Base-by-base conservation (phyloP, 1,140 invertebrate genomes). In the Drosophila pandora region DNA sequence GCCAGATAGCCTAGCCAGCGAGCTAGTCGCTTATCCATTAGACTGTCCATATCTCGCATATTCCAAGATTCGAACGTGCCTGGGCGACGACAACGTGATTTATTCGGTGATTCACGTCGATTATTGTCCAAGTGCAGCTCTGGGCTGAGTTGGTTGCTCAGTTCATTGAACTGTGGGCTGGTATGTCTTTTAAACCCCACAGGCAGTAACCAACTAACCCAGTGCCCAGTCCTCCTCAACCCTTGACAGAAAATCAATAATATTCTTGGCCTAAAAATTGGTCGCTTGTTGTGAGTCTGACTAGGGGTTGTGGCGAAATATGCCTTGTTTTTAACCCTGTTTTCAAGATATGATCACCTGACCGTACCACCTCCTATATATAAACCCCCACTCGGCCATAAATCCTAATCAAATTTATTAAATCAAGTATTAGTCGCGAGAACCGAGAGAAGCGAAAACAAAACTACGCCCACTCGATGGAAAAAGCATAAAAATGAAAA, bases 371-470 rank as follows among this genome's bases (percentile, higher is more conserved):
- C 21, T 2, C 17, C 12, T n/a, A 23, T 21, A 50, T 34, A n/a
- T 37, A 54, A 68, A 71, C 67, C 59, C 81, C 63, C 69, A 78
- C 57, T 49, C 60, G 56, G 57, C 87, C 69, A 61, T 85, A 78
- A 85, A 87, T 85, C 82, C 78, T 81, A 87, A 87, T 87, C 69
- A 87, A 87, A 78, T 87, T 87, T 81, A 85, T 87, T 87, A 85
- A 87, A 85, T 87, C 82, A 85, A 87, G 77, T 87, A 71, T 74
- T 67, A 65, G 30, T 59, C 30, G 25, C 25, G 25, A 72, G 47
- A 72, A 77, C 67, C 52, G 62, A 48, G 58, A 28, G 64, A 8
- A 37, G 34, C 55, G 54, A 55, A 59, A 68, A 76, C 34, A 72
- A 67, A 76, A 39, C 59, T 45, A 76, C 72, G 72, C 71, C 71